phyloP scores from a whole-genome alignment of 2,113 vertebrate species.

The Coturnix japonica region DNA sequence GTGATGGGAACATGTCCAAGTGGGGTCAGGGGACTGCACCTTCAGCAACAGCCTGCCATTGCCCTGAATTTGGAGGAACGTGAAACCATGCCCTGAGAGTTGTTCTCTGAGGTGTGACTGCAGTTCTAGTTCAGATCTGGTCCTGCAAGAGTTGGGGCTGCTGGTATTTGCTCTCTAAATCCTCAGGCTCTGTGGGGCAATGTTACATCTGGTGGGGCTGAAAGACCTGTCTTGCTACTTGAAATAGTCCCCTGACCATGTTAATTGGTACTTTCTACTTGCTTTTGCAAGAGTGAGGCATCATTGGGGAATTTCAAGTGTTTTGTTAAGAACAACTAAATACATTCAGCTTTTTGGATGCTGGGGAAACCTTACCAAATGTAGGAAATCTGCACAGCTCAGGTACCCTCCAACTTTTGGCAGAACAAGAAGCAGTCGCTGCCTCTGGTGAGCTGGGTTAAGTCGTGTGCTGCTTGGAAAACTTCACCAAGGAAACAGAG shows the following conservation, averaged over 20 bases:
- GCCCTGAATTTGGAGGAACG: neutral
- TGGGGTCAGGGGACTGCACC: neutral
- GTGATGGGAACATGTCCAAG: neutral
- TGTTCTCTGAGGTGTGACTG: neutral
- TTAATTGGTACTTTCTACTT: neutral
- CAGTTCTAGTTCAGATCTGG: neutral
- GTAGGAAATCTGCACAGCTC: neutral
- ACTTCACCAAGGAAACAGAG: constrained; percentile 33
- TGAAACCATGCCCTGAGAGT: neutral
- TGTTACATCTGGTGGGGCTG: neutral
- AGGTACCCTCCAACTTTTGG: neutral
- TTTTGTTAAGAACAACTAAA: neutral
- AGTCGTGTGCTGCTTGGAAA: constrained; percentile 19
- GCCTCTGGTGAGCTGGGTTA: neutral
- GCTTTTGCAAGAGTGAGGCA: neutral
- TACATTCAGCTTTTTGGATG: neutral
- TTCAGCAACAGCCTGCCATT: neutral
- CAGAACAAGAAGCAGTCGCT: constrained; percentile 7
- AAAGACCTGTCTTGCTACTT: neutral
- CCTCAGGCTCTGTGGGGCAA: fast-evolving
- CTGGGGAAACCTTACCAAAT: neutral
- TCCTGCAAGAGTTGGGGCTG: neutral
- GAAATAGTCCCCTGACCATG: neutral
- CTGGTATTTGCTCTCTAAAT: neutral
- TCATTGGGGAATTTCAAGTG: neutral